Evolutionary conservation across 2,113 vertebrate genomes (phyloP).

Genomic region (Noctilio leporinus): DNA sequence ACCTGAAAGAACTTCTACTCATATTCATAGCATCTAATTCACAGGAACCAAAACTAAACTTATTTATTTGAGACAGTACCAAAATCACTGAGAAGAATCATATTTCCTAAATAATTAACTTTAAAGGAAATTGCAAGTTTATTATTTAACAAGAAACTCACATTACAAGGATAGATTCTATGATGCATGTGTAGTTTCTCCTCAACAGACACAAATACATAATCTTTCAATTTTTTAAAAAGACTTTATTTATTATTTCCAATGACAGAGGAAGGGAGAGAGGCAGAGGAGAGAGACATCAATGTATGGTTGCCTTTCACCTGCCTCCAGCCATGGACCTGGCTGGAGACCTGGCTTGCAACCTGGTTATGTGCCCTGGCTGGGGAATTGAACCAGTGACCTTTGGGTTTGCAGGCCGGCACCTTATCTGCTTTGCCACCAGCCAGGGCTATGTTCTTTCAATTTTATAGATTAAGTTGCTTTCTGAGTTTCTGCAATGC

Average conservation of each 20-base stretch:
- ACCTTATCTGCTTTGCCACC: no score
- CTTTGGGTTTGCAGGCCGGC: no score
- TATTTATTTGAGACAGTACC: not conserved
- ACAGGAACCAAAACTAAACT: not conserved
- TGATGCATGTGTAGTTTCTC: not conserved
- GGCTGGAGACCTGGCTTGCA: no score
- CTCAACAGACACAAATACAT: not conserved
- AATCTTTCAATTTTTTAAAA: not conserved
- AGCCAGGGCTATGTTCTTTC: not conserved
- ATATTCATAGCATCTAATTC: not conserved
- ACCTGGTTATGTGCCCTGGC: no score
- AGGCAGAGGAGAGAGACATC: no score
- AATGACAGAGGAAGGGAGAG: no score
- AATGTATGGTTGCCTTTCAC: no score
- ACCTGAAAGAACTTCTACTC: not conserved
- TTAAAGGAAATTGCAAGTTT: not conserved
- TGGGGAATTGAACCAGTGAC: no score
- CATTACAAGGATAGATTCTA: not conserved
- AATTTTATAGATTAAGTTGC: not conserved
- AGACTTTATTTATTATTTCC: no score
- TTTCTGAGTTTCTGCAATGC: not conserved
- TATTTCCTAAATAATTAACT: conserved; percentile 16
- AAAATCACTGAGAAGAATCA: not conserved
- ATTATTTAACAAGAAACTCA: not conserved
- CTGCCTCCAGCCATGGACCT: no score